phyloP scores from a whole-genome alignment of 2,888 invertebrate genomes.

The Sceliomorpha sp. region DNA sequence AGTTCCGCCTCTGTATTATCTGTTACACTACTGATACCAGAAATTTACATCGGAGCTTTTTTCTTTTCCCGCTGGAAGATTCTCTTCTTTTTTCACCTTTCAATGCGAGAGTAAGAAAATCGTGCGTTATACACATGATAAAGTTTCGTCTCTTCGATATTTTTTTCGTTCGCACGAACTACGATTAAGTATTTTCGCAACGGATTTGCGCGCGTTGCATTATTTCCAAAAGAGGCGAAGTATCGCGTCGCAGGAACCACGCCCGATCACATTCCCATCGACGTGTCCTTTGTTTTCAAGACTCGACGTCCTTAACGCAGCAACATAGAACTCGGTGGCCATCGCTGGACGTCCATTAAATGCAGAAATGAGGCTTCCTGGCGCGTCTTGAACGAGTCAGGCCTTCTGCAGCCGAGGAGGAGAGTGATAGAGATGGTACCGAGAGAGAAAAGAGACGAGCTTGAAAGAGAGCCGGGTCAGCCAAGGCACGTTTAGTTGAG shows the following conservation, averaged over 20 bases:
- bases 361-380: conserved; percentile 75
- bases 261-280: conserved; percentile 71
- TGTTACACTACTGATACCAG: no score
- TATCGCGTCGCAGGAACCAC: conserved; percentile 62
- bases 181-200: no score
- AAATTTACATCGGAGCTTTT: no score
- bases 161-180: no score
- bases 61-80: no score
- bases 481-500: conserved; percentile 75
- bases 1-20: no score
- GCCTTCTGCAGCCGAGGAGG: conserved; percentile 61
- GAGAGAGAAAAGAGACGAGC: conserved; percentile 55
- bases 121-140: no score
- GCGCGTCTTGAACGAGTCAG: conserved; percentile 71
- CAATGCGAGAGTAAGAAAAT: no score
- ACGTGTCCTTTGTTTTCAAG: conserved; percentile 71
- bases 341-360: conserved; percentile 78
- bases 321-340: conserved; percentile 69
- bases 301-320: conserved; percentile 59
- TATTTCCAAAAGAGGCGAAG: conserved; percentile 13
- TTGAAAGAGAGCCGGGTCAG: conserved; percentile 71
- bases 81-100: no score
- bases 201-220: no score
- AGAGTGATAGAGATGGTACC: conserved; percentile 42
- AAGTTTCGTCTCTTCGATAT: no score